Conservation (phyloP, 2,113 vertebrate species). For the Hymenochirus boettgeri region DNA sequence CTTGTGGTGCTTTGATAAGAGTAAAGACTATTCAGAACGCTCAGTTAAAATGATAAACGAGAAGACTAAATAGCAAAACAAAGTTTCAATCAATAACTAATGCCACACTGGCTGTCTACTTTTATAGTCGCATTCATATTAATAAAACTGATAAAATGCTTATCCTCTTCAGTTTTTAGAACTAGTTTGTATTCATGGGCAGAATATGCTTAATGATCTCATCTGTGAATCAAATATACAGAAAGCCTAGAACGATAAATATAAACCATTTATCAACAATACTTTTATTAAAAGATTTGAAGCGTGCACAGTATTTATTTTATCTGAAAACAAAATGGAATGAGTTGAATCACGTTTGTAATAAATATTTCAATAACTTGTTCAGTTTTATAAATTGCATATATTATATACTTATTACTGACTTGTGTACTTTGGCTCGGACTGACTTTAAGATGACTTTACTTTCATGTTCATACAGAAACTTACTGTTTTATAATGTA, state of each 20-base stretch:
- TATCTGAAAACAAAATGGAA: conserved; percentile 14
- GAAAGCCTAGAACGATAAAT: conserved; percentile 40
- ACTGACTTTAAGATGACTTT: no score
- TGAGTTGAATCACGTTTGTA: neutral
- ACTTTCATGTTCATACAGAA: no score
- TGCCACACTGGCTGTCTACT: conserved; percentile 20
- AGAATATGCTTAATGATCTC: conserved; percentile 52
- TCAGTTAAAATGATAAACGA: conserved; percentile 36
- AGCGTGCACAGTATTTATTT: conserved; percentile 24
- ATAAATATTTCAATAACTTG: neutral
- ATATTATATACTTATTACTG: neutral
- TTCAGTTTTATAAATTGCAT: neutral
- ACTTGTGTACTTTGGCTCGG: no score
- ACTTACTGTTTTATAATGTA: no score
- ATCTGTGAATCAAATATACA: conserved; percentile 53
- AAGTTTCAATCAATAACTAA: conserved; percentile 49
- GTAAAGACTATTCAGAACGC: conserved; percentile 42
- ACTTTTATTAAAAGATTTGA: conserved; percentile 28
- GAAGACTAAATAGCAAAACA: conserved; percentile 39
- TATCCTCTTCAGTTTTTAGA: conserved; percentile 39
- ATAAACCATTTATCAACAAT: conserved; percentile 33
- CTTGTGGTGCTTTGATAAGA: conserved; percentile 1
- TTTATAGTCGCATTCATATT: conserved; percentile 21
- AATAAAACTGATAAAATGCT: conserved; percentile 36
- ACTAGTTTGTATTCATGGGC: conserved; percentile 46